Base-by-base conservation (phyloP, 2,888 invertebrate species). In the Sinopyrophorus schimmeli region DNA sequence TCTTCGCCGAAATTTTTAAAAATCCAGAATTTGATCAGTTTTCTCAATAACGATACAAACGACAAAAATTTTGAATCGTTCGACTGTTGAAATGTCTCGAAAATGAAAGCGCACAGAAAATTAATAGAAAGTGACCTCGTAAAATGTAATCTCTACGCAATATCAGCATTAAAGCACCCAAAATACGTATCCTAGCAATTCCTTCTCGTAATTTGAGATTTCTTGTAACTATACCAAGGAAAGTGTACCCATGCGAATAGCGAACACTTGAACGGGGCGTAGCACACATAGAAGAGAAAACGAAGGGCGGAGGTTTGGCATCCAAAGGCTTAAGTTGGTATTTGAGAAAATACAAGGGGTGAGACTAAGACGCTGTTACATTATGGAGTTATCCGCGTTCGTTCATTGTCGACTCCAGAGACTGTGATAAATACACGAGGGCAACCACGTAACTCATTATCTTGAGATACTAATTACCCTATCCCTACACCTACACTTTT, bases 401-500 rank as follows among this genome's bases (percentile, higher is more conserved):
- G 55, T 57, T 65, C 64, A 64, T 65, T 63, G 65, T 63, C 62
- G 66, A 59, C 67, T 65, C 66, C 55, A 58, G 66, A 65, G 68
- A 66, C 64, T 57, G 61, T 67, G 65, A 67, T 67, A 65, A 66
- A 67, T 67, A 66, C 63, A 64, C 61, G 61, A 61, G 65, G 63
- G 64, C 58, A 59, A 63, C 68, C 65, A 66, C 64, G 65, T 66
- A 64, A 66, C 67, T 67, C 67, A 68, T 68, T 68, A 68, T 64
- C 63, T 62, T 64, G 60, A 60, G 63, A 61, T 62, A 62, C 65
- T 67, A 67, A 67, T 66, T 67, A 64, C 60, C 58, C 60, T 32
- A 51, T 47, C 59, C 53, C n/a, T n/a, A n/a, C 48, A 43, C 46
- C 47, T 52, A n/a, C 38, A 47, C 51, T 30, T 55, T 47, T 28